Evolutionary conservation across 2,113 vertebrate genomes (phyloP), one percentile per base, ranked within the genome.

Genomic region (Onychostoma macrolepis): DNA sequence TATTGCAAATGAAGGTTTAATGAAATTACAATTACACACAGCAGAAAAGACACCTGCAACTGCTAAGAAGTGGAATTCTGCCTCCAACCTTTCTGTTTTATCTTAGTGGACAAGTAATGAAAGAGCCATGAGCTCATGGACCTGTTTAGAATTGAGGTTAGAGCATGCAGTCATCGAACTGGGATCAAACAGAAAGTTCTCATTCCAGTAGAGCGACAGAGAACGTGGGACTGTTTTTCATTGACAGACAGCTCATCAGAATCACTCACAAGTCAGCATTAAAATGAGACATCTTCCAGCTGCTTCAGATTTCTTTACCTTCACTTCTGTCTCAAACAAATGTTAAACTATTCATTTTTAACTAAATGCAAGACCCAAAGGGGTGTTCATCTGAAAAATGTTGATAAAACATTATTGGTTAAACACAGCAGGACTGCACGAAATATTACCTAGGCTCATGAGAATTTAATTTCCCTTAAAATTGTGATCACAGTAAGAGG

Each of bases 51-150:
- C 58, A 38, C 83, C 83, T 56, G 56, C 50, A 36, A 72, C 19
- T 71, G 21, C 28, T 33, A 45, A 84, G 53, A 61, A n/a, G 45
- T 24, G 43, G 45, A 74, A 41, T 75, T 56, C 50, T 45, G 15
- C 56, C 61, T 65, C 4, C 79, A 72, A 67, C 33, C 30, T 65
- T 58, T 43, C 41, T 61, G 92, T 93, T 94, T 94, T 92, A 95
- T 95, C 94, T 95, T 93, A 89, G 92, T 91, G 92, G 88, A 85
- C 83, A 94, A 95, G 95, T 95, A 96, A 95, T 96, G 94, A 96
- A 94, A 95, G 94, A 95, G 24, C 38, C 71, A 94, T 93, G 93
- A 94, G 93, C 93, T 94, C 91, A 92, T 58, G 56, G 56, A 58
- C 56, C 21, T 94, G 95, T 92, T 91, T 92, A 93, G 90, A 92